These are phyloP conservation scores for Poecilobothrus nobilitatus DNA, from an alignment of 2,888 invertebrate species.

Conservation along the genomic window DNA sequence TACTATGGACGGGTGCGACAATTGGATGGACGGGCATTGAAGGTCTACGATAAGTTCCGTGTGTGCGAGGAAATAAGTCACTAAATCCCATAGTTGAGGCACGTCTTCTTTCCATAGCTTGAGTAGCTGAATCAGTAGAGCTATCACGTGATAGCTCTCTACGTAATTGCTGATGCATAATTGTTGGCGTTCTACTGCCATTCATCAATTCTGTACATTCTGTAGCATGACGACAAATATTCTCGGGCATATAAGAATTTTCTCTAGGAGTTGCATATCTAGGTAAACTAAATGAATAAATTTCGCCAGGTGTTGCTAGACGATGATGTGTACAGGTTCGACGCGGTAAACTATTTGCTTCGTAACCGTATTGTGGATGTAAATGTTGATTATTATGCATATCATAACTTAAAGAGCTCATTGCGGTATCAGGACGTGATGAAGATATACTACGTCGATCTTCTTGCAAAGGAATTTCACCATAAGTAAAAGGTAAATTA, in stretches of 20 bases:
- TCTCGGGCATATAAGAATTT: slow-evolving; percentile 35
- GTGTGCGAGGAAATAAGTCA: slow-evolving; percentile 23
- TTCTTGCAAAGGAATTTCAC: slow-evolving; percentile 9
- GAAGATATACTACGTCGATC: not conserved
- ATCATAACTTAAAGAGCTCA: not conserved
- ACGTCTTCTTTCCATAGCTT: slow-evolving; percentile 17
- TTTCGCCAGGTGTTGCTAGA: slow-evolving; percentile 27
- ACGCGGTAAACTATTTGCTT: slow-evolving; percentile 42
- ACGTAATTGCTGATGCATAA: slow-evolving; percentile 24
- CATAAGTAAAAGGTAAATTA: slow-evolving; percentile 14
- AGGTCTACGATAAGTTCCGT: slow-evolving; percentile 17
- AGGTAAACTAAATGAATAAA: slow-evolving; percentile 40
- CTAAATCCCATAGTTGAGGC: slow-evolving; percentile 17
- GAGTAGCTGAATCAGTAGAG: slow-evolving; percentile 20
- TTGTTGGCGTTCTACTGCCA: slow-evolving; percentile 22
- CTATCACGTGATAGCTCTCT: slow-evolving; percentile 20
- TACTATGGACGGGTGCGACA: slow-evolving; percentile 8
- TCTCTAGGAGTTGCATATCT: slow-evolving; percentile 28
- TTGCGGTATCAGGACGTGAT: not conserved
- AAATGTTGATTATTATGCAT: slow-evolving; percentile 13
- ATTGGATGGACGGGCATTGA: slow-evolving; percentile 25
- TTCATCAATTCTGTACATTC: slow-evolving; percentile 39
- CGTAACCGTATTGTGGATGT: slow-evolving; percentile 31
- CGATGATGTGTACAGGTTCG: slow-evolving; percentile 40
- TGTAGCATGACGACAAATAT: slow-evolving; percentile 37